phyloP scores from a whole-genome alignment of 2,888 invertebrate species.

The Xanthia togata region DNA sequence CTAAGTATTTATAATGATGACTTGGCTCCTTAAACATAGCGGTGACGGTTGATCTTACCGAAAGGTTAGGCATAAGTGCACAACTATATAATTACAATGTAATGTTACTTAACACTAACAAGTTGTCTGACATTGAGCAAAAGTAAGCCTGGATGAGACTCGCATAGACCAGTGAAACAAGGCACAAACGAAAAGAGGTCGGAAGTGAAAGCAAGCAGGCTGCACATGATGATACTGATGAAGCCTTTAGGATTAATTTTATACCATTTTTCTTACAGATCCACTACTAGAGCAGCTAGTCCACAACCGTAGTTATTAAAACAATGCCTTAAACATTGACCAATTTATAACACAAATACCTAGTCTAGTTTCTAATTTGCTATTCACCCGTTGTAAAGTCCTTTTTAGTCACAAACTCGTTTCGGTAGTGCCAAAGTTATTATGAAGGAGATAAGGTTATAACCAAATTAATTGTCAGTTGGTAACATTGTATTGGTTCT shows the following conservation, averaged over 20 bases:
- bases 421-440: constrained; percentile 33
- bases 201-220: not conserved
- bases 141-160: not conserved
- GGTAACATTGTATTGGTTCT: constrained; percentile 37
- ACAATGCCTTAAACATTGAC: constrained; percentile 7
- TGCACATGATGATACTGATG: not conserved
- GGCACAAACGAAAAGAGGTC: not conserved
- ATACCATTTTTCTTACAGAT: not conserved
- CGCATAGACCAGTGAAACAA: not conserved
- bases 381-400: constrained; percentile 5
- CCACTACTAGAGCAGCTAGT: too few relatives aligned
- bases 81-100: not conserved
- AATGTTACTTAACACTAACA: constrained; percentile 1
- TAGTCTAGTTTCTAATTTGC: constrained; percentile 19
- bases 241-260: not conserved
- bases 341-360: constrained; percentile 1
- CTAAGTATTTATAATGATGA: constrained; percentile 11
- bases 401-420: constrained; percentile 48
- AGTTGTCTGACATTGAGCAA: not conserved
- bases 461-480: constrained; percentile 51
- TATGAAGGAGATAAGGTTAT: constrained; percentile 39
- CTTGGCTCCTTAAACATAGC: not conserved
- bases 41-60: not conserved
- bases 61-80: not conserved
- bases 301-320: not conserved